Base-by-base conservation (phyloP, 2,888 invertebrate species). In the Ornithoptera alexandrae region DNA sequence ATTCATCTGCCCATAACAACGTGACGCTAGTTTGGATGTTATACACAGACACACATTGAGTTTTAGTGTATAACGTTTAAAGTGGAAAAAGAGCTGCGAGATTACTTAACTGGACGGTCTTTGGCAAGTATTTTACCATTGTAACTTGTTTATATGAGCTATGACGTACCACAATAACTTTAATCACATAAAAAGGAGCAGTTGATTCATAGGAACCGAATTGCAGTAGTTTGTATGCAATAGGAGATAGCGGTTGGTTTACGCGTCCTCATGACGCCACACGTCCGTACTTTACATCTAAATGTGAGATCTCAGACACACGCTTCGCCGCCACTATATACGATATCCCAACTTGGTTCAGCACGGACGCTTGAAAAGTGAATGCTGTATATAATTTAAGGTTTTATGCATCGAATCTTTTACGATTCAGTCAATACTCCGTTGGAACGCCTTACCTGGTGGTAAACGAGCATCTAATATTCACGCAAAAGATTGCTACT, bases 201-300 rank as follows among this genome's bases (percentile, higher is more conserved):
- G 10, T 53, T 50, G 39, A 50, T 53, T 50, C 58, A 66, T 39
- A 22, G 18, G 60, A 22, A 12, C 24, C 24, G 61, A 69, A 59
- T 53, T 57, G 10, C 22, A 57, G 58, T 64, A 57, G 22, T 63
- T 58, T 68, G 58, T 58, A 58, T 58, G 58, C 63, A 53, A 24
- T 36, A 67, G 30, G 53, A 60, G 65, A 73, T 72, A 74, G 73
- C 73, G 71, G 71, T 71, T 74, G 73, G 73, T 73, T 73, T 73
- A 74, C 72, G 72, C 72, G 75, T 69, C 73, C 71, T 72, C 66
- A 65, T 74, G 78, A 75, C 74, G 76, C 74, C 77, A 73, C 75
- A 72, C 68, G 66, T 61, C 69, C 72, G 74, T 77, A 76, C 78
- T 83, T 82, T 80, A 82, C 81, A 85, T 84, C 74, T 74, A 77